Base-by-base conservation (phyloP, 2,113 vertebrate species). In the Malurus melanocephalus region DNA sequence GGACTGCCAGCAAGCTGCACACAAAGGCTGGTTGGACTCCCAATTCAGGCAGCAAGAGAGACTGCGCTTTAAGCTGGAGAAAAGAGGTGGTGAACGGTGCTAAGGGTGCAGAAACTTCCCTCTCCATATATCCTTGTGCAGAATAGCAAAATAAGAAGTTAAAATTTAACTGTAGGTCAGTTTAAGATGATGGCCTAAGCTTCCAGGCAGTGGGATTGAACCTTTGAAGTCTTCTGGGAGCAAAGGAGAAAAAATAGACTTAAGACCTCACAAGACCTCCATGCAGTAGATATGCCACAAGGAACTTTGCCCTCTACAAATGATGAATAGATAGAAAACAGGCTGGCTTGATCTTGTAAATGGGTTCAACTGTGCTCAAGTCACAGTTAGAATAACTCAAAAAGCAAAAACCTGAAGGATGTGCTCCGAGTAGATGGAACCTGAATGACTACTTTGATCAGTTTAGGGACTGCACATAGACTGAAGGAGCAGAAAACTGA, bases 311-410 rank as follows among this genome's bases (percentile, higher is more conserved):
- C 26, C 9, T 59, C 40, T 51, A 51, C 28, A 76, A 38, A 61
- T 3, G 32, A 68, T 6, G 55, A 22, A 42, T 0, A 48, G 19
- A 38, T 0, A 26, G 28, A 38, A 79, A 35, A 48, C 7, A 53
- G 8, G 14, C 19, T 55, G 33, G 32, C 13, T 73, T 28, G 21
- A 59, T 42, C 11, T 33, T 0, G 3, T n/a, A 75, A 89, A 43
- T 8, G 6, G 26, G 7, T 89, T 38, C 38, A 38, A 38, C 30
- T 38, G 76, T 20, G 23, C 22, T 66, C 40, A 66, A 76, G 40
- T 48, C n/a, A 64, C 14, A 82, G n/a, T n/a, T n/a, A n/a, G 19
- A 68, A 9, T 21, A 78, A 79, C 7, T 16, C 40, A n/a, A 49
- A 51, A 42, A 72, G 8, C 22, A 85, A 59, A 57, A 16, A 55